Base-by-base conservation (phyloP, 2,888 invertebrate species). In the Strigamia transsilvanica region DNA sequence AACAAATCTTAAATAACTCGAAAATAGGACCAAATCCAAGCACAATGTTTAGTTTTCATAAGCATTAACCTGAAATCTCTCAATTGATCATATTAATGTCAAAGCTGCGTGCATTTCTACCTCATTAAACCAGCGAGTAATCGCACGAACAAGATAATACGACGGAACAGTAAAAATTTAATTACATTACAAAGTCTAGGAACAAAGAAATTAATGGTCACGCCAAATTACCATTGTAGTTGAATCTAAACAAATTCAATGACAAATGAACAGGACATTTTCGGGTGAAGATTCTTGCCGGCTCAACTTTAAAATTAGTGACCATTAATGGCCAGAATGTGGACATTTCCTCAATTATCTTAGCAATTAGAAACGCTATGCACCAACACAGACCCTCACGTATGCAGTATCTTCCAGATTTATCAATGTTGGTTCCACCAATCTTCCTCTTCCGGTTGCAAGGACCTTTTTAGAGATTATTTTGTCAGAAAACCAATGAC, bases 51-150 rank as follows among this genome's bases (percentile, higher is more conserved):
- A 56, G 56, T 56, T 56, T 18, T 18, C n/a, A 56, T 18, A 18
- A 56, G 56, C 56, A 56, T 56, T 56, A 56, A 56, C 9, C 73
- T n/a, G 32, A 73, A 32, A 73, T 73, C 73, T 73, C 73, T 73
- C 73, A 73, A 73, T 73, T 73, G 73, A 73, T 73, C 73, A 73
- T 73, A 73, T 73, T 32, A 73, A 73, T 73, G 73, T 32, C 73
- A 73, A 73, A 73, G 32, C 73, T 73, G 73, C 73, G 73, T 73
- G 73, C 73, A 32, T 32, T 32, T 27, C 73, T 73, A 32, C 73
- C 32, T 73, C 73, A 73, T 73, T 73, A 73, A 73, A 73, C 32
- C 32, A 73, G 73, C 27, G 73, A 73, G 23, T 73, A 73, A 73
- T 73, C 73, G 32, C 32, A 73, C 73, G 73, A 73, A 73, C 73